Evolutionary conservation across 2,113 vertebrate species (phyloP).

Genomic region (Macroglossus sobrinus): DNA sequence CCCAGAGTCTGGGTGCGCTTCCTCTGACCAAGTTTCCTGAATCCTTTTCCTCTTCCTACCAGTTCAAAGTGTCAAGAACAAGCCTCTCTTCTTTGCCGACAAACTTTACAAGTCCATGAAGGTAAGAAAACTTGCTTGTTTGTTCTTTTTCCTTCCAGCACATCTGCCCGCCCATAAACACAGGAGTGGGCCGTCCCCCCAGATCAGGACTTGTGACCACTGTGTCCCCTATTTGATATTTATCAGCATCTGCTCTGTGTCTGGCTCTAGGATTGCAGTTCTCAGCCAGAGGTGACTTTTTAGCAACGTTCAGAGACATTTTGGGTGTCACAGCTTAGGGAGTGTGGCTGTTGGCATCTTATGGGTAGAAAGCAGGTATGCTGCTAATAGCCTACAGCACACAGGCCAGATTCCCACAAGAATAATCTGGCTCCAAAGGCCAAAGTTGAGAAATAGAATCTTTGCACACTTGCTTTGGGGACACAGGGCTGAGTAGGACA

Average conservation of each 20-base stretch:
- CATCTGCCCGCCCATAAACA: too few relatives aligned
- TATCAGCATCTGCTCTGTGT: not conserved
- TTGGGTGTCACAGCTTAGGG: not conserved
- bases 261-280: not conserved
- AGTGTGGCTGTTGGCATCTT: not conserved
- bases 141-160: not conserved
- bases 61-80: constrained; percentile 97
- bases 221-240: too few relatives aligned
- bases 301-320: not conserved
- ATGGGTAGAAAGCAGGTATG: not conserved
- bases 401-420: not conserved
- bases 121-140: constrained; percentile 78
- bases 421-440: not conserved
- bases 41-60: constrained; percentile 46
- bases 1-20: not conserved
- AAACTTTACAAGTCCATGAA: constrained; percentile 99
- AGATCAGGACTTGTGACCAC: not conserved
- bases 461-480: not conserved
- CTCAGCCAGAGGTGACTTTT: not conserved
- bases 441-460: not conserved
- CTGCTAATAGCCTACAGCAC: accelerated
- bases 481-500: not conserved
- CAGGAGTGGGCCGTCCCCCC: not conserved
- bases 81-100: constrained; percentile 94
- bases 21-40: not conserved